phyloP scores from a whole-genome alignment of 1,140 invertebrate species.

The Pygmarrhopalites habei region DNA sequence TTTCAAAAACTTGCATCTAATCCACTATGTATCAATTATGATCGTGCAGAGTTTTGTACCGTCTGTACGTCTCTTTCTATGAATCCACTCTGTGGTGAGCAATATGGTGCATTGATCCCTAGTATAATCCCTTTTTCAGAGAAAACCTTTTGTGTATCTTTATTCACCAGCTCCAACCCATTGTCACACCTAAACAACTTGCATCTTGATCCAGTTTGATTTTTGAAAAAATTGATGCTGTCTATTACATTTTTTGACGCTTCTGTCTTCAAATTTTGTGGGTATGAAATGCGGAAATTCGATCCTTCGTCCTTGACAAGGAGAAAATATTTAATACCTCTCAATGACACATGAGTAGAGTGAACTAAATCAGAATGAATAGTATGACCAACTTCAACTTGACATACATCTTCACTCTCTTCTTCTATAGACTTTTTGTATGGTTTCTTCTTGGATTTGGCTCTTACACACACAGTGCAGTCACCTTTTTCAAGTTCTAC shows the following conservation, averaged over 20 bases:
- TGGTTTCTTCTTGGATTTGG: not conserved
- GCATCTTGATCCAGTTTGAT: not conserved
- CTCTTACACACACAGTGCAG: not conserved
- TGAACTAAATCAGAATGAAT: slow-evolving; percentile 10
- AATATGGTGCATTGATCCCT: not conserved
- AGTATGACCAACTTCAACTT: slow-evolving; percentile 1
- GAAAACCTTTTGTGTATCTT: slow-evolving; percentile 14
- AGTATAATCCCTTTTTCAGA: not conserved
- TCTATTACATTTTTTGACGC: not conserved
- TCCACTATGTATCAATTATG: slow-evolving; percentile 42
- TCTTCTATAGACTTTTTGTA: not conserved
- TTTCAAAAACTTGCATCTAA: no score
- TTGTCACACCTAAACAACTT: slow-evolving; percentile 25
- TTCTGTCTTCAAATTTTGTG: not conserved
- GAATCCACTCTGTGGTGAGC: slow-evolving; percentile 44
- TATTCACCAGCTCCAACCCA: slow-evolving; percentile 17
- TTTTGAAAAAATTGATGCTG: not conserved
- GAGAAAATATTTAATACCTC: slow-evolving; percentile 15
- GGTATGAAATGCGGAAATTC: not conserved
- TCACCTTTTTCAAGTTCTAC: not conserved
- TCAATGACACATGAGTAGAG: not conserved
- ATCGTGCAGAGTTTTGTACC: slow-evolving; percentile 42
- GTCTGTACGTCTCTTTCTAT: slow-evolving; percentile 45
- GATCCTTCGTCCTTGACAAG: slow-evolving; percentile 10
- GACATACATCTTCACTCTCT: not conserved